Percentiles rank a stretch among this genome's conserved stretches.
These are phyloP conservation scores for Bilobella aurantiaca DNA, from an alignment of 1,140 invertebrate species.

Conservation along the genomic window DNA sequence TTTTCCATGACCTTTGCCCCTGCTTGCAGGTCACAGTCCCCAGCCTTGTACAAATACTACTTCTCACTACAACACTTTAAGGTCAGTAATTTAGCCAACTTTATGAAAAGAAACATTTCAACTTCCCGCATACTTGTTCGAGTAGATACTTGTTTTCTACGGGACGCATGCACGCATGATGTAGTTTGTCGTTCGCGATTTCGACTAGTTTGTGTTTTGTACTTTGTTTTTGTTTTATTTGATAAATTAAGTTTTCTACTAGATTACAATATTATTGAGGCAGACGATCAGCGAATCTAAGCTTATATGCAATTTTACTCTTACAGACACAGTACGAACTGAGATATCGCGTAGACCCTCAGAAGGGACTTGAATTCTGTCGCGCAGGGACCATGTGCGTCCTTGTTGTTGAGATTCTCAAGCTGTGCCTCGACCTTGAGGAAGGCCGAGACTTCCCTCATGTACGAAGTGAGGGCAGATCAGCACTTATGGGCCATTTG, in stretches of 20 bases:
- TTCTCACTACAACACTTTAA: slow-evolving; percentile 28
- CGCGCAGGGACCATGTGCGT: slow-evolving; percentile 76
- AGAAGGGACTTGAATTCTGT: slow-evolving; percentile 72
- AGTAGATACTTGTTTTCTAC: too few relatives aligned
- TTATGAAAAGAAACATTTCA: too few relatives aligned
- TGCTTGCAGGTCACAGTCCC: neutral
- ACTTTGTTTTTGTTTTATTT: neutral
- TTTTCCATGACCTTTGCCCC: slow-evolving; percentile 26
- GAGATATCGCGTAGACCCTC: slow-evolving; percentile 65
- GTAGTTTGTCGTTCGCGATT: too few relatives aligned
- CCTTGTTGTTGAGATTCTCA: slow-evolving; percentile 63
- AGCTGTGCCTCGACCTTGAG: slow-evolving; percentile 36
- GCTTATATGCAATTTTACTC: slow-evolving; percentile 26
- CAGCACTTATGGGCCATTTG: slow-evolving; percentile 78
- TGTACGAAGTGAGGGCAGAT: slow-evolving; percentile 86
- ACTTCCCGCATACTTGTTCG: too few relatives aligned
- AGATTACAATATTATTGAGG: too few relatives aligned
- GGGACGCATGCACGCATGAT: too few relatives aligned
- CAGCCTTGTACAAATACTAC: slow-evolving; percentile 32
- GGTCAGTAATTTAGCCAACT: too few relatives aligned
- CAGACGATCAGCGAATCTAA: too few relatives aligned
- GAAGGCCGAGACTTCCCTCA: slow-evolving; percentile 50
- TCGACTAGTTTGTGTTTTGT: neutral
- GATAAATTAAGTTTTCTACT: too few relatives aligned
- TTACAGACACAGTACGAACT: slow-evolving; percentile 71